Conservation (phyloP, 2,113 vertebrate species). For the Cariama cristata region DNA sequence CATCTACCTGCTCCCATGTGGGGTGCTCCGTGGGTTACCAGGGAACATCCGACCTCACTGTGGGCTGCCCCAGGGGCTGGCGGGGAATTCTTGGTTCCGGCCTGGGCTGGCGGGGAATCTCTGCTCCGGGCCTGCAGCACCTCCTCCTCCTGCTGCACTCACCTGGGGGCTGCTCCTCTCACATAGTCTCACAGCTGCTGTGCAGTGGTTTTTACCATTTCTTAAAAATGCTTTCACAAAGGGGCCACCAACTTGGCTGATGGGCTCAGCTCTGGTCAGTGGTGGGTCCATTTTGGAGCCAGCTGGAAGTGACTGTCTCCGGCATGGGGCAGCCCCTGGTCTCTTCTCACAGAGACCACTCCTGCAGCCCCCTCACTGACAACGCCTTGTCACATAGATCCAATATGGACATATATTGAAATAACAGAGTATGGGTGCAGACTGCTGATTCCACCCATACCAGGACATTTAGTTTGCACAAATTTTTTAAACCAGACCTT, state of each 20-base stretch:
- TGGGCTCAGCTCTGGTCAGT: neutral
- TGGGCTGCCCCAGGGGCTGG: neutral
- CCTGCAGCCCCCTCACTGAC: neutral
- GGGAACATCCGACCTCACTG: too few species aligned
- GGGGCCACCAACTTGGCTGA: neutral
- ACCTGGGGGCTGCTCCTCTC: neutral
- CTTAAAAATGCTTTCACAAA: neutral
- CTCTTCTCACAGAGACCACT: neutral
- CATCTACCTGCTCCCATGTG: neutral
- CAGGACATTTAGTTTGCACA: neutral
- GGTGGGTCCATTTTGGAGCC: neutral
- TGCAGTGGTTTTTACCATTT: neutral
- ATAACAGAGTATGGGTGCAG: neutral
- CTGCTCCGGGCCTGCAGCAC: rapidly evolving
- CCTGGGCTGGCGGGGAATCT: too few species aligned
- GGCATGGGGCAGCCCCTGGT: neutral
- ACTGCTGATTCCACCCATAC: neutral
- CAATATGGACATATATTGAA: neutral
- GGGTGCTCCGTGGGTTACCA: neutral
- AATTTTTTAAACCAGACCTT: neutral
- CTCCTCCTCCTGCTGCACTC: neutral
- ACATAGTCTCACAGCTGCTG: neutral
- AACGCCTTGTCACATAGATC: neutral
- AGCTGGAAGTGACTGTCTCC: neutral
- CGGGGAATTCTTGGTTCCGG: too few species aligned